Base-by-base conservation (phyloP, 2,113 vertebrate species). In the Hydrochoerus hydrochaeris region DNA sequence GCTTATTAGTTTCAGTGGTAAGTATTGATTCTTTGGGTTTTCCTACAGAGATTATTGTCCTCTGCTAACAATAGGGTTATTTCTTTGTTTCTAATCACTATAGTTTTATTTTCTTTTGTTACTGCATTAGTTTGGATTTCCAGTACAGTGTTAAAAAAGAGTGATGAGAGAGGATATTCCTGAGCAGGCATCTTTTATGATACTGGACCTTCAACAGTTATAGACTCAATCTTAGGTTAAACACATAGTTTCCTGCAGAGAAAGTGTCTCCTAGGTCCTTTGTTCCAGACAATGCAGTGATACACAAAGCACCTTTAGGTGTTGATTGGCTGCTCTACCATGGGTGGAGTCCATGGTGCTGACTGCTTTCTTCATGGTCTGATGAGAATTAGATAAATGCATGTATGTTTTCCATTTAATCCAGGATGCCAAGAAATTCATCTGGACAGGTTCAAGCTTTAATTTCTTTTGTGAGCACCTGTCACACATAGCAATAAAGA, bases 271-370 rank as follows among this genome's bases (percentile, higher is more conserved):
- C n/a, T 46, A 1, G 30, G 83, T 4, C 24, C 13, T 73, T 65
- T 60, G 22, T 49, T 60, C 54, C 32, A 77, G 38, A 49, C 0
- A 0, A 1, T 0, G 11, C 38, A 44, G 28, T 9, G 4, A 57
- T 60, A 0, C 13, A 3, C 7, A 1, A 7, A 65, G 41, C 2
- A 19, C n/a, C 22, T 32, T 24, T 1, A 12, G 24, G 20, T 73
- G 38, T 75, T 73, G 14, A 2, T 16, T 65, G 60, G 49, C 11
- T 35, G 54, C 13, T 52, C 1, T 73, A 0, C 0, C 1, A 0
- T 26, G 69, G 7, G 35, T 62, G n/a, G 32, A 44, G 22, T 19
- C 19, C 32, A 0, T 54, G 49, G 17, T 54, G 41, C 62, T 77
- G 13, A 12, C 1, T 58, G 54, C n/a, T 62, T 41, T 69, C 9